These are phyloP conservation scores for Pyxicephalus adspersus DNA, from an alignment of 2,113 vertebrate species.

Conservation along the genomic window DNA sequence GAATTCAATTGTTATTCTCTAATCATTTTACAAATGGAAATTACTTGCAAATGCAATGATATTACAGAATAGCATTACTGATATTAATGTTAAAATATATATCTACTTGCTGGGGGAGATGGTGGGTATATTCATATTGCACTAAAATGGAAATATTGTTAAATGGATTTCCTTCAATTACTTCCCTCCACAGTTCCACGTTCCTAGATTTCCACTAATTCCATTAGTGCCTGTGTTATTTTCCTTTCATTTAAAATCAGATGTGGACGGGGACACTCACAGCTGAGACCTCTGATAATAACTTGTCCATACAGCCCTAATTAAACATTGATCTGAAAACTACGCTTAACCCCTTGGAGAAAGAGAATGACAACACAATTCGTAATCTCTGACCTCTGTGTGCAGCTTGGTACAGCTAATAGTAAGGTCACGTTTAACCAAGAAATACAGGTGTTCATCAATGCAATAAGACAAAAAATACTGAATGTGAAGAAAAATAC, in stretches of 20 bases:
- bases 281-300: slow-evolving; percentile 41
- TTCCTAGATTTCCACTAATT: slow-evolving; percentile 36
- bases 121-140: background rate
- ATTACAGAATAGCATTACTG: background rate
- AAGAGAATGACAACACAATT: background rate
- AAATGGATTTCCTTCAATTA: slow-evolving; percentile 26
- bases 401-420: background rate
- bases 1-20: no score
- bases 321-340: slow-evolving; percentile 40
- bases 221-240: slow-evolving; percentile 24
- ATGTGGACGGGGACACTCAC: slow-evolving; percentile 6
- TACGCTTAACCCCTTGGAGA: background rate
- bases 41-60: background rate
- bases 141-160: background rate
- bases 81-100: background rate
- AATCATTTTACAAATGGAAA: no score
- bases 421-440: background rate
- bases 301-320: slow-evolving; percentile 32
- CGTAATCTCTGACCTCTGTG: no score
- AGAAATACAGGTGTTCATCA: background rate
- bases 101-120: background rate
- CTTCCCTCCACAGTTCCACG: background rate
- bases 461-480: background rate
- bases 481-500: background rate
- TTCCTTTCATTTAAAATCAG: slow-evolving; percentile 15